phyloP scores from a whole-genome alignment of 2,888 invertebrate species.

The Rhopalosiphum nymphaeae region DNA sequence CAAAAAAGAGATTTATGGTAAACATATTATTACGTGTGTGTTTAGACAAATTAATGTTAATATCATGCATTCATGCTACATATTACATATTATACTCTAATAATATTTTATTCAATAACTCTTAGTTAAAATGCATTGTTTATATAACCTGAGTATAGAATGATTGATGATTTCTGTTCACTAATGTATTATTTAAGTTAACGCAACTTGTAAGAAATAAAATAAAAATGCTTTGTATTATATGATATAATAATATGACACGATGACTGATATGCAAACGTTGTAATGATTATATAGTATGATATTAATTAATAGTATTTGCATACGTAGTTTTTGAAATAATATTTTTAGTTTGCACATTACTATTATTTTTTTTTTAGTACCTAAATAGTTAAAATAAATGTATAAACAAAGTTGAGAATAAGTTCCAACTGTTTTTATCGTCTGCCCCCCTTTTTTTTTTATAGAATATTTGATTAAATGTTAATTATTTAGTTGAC shows the following conservation, averaged over 20 bases:
- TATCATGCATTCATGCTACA: no score
- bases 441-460: background rate
- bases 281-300: background rate
- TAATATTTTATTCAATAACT: no score
- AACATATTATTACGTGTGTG: background rate
- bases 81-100: no score
- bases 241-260: background rate
- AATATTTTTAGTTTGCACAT: background rate
- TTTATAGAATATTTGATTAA: background rate
- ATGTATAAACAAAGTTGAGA: background rate
- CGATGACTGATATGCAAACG: background rate
- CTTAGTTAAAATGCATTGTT: no score
- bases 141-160: no score
- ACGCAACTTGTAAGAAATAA: no score
- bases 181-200: no score
- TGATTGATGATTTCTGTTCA: no score
- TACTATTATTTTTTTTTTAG: background rate
- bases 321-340: background rate
- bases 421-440: background rate
- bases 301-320: background rate
- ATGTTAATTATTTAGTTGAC: conserved; percentile 50
- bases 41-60: no score
- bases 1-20: background rate
- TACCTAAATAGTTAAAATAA: background rate
- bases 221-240: no score